Percentiles rank a stretch among this genome's conserved stretches.
Conservation (phyloP, 2,888 invertebrate species). For the Charanyca ferruginea region DNA sequence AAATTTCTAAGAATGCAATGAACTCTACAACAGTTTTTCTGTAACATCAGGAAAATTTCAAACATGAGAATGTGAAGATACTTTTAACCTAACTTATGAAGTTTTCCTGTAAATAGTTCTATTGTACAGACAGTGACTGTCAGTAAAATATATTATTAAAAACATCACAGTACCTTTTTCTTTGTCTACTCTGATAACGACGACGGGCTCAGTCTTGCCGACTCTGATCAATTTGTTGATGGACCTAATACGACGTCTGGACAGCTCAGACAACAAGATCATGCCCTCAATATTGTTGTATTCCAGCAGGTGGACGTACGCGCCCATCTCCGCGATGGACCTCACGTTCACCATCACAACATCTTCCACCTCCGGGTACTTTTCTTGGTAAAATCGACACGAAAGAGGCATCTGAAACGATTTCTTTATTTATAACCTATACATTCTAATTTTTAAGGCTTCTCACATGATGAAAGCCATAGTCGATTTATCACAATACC, state of each 20-base stretch:
- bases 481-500: constrained; percentile 65
- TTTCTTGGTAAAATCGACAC: constrained; percentile 99
- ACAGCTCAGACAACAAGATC: constrained; percentile 99
- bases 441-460: constrained; percentile 19
- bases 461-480: neutral
- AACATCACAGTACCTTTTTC: constrained; percentile 96
- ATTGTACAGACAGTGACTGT: too few relatives aligned
- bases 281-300: constrained; percentile 99
- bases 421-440: constrained; percentile 80
- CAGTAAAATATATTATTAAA: neutral
- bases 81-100: constrained; percentile 16
- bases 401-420: constrained; percentile 95
- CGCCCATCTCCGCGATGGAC: constrained; percentile 99
- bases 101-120: too few relatives aligned
- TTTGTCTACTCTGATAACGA: constrained; percentile 99
- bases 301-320: constrained; percentile 99
- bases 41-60: neutral
- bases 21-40: neutral
- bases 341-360: constrained; percentile 99
- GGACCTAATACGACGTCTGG: constrained; percentile 99
- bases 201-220: constrained; percentile 99
- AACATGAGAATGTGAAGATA: neutral
- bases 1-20: too few relatives aligned
- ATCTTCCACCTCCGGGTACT: constrained; percentile 99
- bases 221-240: constrained; percentile 99